phyloP scores from a whole-genome alignment of 2,888 invertebrate species.

The Philopedon plagiatum region DNA sequence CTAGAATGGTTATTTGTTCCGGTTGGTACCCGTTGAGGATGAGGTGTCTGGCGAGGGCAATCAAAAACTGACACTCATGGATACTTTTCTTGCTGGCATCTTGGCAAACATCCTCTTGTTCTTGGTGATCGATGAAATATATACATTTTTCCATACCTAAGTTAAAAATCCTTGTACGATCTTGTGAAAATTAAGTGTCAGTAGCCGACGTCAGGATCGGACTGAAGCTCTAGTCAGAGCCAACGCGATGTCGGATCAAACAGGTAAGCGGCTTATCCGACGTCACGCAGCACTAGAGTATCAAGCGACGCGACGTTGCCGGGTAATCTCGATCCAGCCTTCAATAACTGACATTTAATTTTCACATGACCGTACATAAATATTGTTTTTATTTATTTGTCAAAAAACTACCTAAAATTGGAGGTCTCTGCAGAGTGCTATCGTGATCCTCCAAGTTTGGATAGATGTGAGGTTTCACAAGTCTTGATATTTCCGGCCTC shows the following conservation, averaged over 20 bases:
- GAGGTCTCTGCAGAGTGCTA: conserved; percentile 14
- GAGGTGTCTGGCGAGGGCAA: conserved; percentile 75
- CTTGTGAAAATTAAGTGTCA: too few relatives aligned
- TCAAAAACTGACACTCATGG: conserved; percentile 77
- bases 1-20: conserved; percentile 80
- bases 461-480: conserved; percentile 80
- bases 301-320: too few relatives aligned
- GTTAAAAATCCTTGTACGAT: too few relatives aligned
- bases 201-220: too few relatives aligned
- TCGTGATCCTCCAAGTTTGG: conserved; percentile 74
- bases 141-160: conserved; percentile 22
- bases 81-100: conserved; percentile 76
- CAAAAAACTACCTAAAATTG: conserved; percentile 35
- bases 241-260: too few relatives aligned
- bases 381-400: too few relatives aligned
- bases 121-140: conserved; percentile 40
- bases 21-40: conserved; percentile 74
- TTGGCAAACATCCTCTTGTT: conserved; percentile 71
- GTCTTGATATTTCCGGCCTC: conserved; percentile 75
- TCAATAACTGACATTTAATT: too few relatives aligned
- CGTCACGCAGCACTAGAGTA: too few relatives aligned
- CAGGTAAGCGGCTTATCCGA: too few relatives aligned
- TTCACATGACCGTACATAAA: too few relatives aligned
- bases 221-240: too few relatives aligned
- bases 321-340: too few relatives aligned